phyloP scores from a whole-genome alignment of 30 jellyfish, hydroid and myxozoan genomes.

The Nemopilema nomurai region DNA sequence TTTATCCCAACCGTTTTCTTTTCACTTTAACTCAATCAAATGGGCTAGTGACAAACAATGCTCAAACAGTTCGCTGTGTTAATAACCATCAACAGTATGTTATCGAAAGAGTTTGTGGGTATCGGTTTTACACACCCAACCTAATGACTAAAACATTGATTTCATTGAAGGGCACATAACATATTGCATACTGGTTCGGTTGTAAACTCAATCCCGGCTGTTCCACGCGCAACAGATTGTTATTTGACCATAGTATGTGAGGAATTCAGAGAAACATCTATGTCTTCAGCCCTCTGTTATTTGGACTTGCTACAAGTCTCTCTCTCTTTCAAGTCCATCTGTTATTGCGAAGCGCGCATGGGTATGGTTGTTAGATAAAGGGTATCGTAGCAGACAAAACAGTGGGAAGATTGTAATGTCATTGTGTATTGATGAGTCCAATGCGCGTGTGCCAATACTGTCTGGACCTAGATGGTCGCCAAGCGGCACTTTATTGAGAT shows the following conservation, averaged over 20 bases:
- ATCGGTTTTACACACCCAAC: conserved; percentile 24
- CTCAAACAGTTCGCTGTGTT: neutral
- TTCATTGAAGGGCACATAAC: neutral
- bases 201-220: neutral
- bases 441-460: no score
- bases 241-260: neutral
- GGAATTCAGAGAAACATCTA: neutral
- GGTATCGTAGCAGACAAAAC: no score
- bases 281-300: neutral
- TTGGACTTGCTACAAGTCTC: no score
- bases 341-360: neutral
- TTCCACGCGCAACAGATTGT: neutral
- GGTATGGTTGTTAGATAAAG: neutral
- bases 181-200: neutral
- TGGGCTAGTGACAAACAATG: neutral
- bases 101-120: conserved; percentile 1
- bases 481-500: no score
- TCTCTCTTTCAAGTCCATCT: no score
- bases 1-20: neutral
- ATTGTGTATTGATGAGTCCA: no score
- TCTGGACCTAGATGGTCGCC: no score
- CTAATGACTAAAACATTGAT: neutral
- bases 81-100: neutral
- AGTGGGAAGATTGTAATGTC: no score
- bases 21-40: neutral